These are phyloP conservation scores for Antigone vipio DNA, from an alignment of 2,113 vertebrate species.

Conservation along the genomic window DNA sequence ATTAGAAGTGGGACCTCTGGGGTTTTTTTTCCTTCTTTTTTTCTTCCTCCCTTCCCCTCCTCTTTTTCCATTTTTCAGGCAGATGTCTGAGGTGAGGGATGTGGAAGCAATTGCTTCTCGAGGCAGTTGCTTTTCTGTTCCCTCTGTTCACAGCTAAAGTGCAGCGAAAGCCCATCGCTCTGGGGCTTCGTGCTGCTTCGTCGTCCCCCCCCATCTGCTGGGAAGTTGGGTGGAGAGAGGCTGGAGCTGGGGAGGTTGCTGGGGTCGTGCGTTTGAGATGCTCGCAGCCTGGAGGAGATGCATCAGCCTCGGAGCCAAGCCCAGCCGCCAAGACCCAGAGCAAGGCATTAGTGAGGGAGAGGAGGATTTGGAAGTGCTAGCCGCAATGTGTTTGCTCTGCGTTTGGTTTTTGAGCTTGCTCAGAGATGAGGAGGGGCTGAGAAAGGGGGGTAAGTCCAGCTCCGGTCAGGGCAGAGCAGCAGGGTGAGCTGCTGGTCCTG, in stretches of 20 bases:
- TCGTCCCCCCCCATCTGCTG: accelerated
- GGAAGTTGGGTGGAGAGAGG: background rate
- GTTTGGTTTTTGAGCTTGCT: background rate
- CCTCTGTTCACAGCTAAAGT: background rate
- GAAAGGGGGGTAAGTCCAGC: background rate
- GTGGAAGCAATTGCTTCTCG: background rate
- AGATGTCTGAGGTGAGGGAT: background rate
- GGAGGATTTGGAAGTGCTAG: background rate
- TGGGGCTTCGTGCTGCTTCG: background rate
- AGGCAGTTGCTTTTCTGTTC: background rate
- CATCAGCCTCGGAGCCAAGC: background rate
- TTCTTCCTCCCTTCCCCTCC: background rate
- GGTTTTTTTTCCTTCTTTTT: background rate
- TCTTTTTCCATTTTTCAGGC: background rate
- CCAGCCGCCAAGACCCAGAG: background rate
- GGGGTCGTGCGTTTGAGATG: background rate
- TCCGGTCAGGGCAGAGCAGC: background rate
- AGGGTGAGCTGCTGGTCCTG: background rate
- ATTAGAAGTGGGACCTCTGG: background rate
- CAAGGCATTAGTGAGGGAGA: background rate
- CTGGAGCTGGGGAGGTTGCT: background rate
- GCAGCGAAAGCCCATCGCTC: background rate
- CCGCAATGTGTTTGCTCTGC: accelerated
- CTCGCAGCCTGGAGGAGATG: background rate
- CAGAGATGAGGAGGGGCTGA: background rate